Percentiles rank a stretch among this genome's conserved stretches.
Conservation (phyloP, 2,797 vertebrate species). For the Acrossocheilus fasciatus region DNA sequence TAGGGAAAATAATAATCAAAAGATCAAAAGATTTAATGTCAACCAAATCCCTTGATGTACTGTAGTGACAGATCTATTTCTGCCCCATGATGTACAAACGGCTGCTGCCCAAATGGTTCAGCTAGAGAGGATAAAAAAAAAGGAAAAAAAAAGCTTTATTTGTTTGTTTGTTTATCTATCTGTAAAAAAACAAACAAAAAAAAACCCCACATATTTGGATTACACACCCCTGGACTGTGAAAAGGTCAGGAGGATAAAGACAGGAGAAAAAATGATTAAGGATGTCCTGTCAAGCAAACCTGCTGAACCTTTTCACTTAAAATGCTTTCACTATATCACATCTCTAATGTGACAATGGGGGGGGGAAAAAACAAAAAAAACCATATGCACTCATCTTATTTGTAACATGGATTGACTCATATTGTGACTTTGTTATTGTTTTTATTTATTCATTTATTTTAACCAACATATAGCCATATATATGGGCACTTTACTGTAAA, state of each 20-base stretch:
- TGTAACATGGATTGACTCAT: not conserved
- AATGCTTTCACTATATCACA: not conserved
- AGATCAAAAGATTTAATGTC: too few species aligned
- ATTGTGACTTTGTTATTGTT: not conserved
- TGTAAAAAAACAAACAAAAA: conserved; percentile 18
- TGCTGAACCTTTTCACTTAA: conserved; percentile 25
- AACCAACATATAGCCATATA: not conserved
- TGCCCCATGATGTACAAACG: not conserved
- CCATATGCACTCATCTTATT: not conserved
- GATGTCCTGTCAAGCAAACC: conserved; percentile 1
- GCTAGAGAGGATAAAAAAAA: conserved; percentile 26
- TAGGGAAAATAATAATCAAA: conserved; percentile 7
- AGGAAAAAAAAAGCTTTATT: conserved; percentile 1
- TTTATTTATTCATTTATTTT: not conserved
- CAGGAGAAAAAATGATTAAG: not conserved
- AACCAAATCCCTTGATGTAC: conserved; percentile 36
- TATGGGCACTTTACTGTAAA: not conserved
- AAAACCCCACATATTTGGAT: conserved; percentile 40
- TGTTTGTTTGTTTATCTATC: conserved; percentile 35
- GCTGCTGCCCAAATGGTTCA: conserved; percentile 18
- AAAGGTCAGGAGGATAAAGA: conserved; percentile 22
- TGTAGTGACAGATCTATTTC: conserved; percentile 39
- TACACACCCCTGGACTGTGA: conserved; percentile 12
- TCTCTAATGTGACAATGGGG: conserved; percentile 5
- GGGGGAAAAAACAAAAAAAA: not conserved